phyloP scores from a whole-genome alignment of 2,113 vertebrate species.

The Platysteira castanea region DNA sequence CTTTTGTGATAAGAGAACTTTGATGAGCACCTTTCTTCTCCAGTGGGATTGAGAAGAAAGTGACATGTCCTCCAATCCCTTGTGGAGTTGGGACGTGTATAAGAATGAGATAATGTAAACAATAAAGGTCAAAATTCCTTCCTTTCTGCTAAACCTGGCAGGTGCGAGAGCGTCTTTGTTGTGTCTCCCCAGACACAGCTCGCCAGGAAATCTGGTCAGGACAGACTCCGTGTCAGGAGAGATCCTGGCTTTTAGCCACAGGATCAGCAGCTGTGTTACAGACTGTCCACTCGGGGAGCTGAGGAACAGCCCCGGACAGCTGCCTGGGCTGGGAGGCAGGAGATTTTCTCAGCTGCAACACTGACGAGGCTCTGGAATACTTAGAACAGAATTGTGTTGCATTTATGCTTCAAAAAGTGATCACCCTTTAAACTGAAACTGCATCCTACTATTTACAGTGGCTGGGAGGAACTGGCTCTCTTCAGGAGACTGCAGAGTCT shows the following conservation, averaged over 20 bases:
- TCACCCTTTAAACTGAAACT: neutral
- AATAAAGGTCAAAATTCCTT: too few species aligned
- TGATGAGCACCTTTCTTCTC: too few species aligned
- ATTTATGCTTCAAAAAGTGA: neutral
- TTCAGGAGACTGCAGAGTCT: neutral
- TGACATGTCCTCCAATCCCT: too few species aligned
- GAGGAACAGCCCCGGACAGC: neutral
- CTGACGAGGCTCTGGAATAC: neutral
- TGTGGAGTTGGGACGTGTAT: too few species aligned
- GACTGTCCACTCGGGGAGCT: neutral
- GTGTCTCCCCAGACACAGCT: too few species aligned
- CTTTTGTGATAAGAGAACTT: too few species aligned
- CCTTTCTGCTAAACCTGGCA: too few species aligned
- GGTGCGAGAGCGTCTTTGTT: too few species aligned
- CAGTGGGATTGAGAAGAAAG: too few species aligned
- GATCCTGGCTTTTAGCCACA: neutral
- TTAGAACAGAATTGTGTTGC: too few species aligned
- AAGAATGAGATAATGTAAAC: too few species aligned
- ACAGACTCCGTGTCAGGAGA: neutral
- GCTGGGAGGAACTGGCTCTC: neutral
- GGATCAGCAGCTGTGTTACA: neutral
- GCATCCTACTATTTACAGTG: neutral
- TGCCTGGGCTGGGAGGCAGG: neutral
- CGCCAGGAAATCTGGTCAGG: neutral
- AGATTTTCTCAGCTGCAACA: neutral